Percentiles rank a stretch among this genome's conserved stretches.
Conservation (phyloP, 1,140 invertebrate genomes). For the Polyergus mexicanus region DNA sequence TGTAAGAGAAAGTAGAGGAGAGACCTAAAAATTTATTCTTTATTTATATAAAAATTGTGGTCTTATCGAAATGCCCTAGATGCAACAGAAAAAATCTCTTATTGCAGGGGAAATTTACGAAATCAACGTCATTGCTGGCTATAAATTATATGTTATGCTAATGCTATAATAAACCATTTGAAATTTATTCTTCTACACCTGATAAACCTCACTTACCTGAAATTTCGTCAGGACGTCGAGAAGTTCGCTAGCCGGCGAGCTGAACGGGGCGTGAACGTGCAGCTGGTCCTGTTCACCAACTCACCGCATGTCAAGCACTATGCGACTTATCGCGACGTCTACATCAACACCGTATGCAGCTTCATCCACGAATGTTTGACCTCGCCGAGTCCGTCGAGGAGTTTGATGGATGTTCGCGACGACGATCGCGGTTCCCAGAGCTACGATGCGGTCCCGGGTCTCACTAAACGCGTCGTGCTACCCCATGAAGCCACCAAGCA, state of each 20-base stretch:
- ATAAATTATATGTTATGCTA: no score
- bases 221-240: constrained; percentile 87
- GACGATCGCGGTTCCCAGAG: constrained; percentile 45
- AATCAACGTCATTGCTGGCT: no score
- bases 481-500: constrained; percentile 74
- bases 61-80: background rate
- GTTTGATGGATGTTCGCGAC: constrained; percentile 19
- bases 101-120: background rate
- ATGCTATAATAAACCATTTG: no score
- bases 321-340: constrained; percentile 88
- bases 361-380: constrained; percentile 88
- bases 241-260: constrained; percentile 88
- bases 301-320: constrained; percentile 91
- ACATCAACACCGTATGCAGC: constrained; percentile 88
- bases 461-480: constrained; percentile 79
- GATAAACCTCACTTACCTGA: background rate
- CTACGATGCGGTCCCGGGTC: constrained; percentile 60
- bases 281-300: constrained; percentile 89
- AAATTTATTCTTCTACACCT: no score
- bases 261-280: constrained; percentile 88
- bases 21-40: background rate
- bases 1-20: background rate
- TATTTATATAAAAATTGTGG: background rate
- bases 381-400: constrained; percentile 30
- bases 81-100: background rate